A percentile compares a stretch with the other conserved stretches of the same genome.
Conservation (phyloP, 2,113 vertebrate genomes). For the Tupaia tana region DNA sequence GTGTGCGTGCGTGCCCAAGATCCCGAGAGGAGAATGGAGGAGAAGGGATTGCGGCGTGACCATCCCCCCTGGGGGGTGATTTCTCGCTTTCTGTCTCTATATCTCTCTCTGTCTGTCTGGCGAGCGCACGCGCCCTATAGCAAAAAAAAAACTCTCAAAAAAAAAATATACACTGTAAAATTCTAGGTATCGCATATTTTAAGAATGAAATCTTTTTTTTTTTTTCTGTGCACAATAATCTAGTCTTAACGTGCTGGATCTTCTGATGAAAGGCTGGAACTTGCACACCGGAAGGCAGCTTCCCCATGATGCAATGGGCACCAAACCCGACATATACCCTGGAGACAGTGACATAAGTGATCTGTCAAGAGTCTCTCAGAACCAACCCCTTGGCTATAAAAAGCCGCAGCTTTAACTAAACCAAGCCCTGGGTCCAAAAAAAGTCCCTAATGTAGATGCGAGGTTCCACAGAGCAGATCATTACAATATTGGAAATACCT, state of each 20-base stretch:
- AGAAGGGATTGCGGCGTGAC: too few relatives aligned
- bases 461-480: background rate
- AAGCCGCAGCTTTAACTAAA: constrained; percentile 26
- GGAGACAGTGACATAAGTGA: constrained; percentile 56
- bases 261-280: background rate
- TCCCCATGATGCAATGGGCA: constrained; percentile 46
- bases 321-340: background rate
- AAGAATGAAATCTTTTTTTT: background rate
- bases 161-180: constrained; percentile 12
- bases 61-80: too few relatives aligned
- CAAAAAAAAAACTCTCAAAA: too few relatives aligned
- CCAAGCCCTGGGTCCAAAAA: background rate
- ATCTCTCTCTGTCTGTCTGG: too few relatives aligned
- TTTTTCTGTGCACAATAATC: background rate
- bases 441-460: background rate
- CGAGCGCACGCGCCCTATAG: too few relatives aligned
- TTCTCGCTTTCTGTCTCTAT: too few relatives aligned
- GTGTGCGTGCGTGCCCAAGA: too few relatives aligned
- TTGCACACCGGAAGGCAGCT: background rate
- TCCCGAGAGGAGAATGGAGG: too few relatives aligned
- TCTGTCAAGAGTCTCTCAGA: background rate
- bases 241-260: background rate
- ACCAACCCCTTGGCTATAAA: background rate
- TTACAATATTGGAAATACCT: background rate
- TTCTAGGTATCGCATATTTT: background rate